Base-by-base conservation (phyloP, 2,797 vertebrate genomes). In the Phrynocephalus forsythii region DNA sequence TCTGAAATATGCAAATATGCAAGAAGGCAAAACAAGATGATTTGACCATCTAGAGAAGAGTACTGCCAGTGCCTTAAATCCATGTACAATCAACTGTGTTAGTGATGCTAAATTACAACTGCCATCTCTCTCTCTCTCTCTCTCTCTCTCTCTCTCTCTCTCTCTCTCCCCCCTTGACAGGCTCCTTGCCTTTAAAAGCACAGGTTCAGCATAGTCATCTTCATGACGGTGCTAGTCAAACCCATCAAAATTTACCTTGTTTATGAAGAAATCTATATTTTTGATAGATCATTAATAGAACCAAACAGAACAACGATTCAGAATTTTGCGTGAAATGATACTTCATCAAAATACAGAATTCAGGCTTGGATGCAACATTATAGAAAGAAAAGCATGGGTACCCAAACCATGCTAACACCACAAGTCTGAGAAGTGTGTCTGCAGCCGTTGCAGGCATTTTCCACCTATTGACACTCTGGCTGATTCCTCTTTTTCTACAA, bases 371-470 rank as follows among this genome's bases (percentile, higher is more conserved):
- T 56, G 52, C 52, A 10, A 56, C 52, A 5, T n/a, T 33, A 56
- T 77, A 9, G 84, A 44, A 76, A 9, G 69, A 28, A 86, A 63
- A 66, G 0, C 24, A 68, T 71, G 15, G 48, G 2, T 26, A 28
- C 50, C 38, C 16, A 60, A 52, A 83, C 16, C 2, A 73, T 52
- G 28, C 13, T 68, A 72, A 1, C 20, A 28, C 63, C 16, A 71
- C 22, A 48, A 16, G 8, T 85, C 38, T 28, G 3, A 5, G 79
- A 30, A 78, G 87, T 89, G 71, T 83, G 50, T 85, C 52, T 79
- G 66, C 33, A 24, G 48, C 44, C 33, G n/a, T 48, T 86, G 73
- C 9, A 69, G 33, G 79, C 52, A 26, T 0, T 79, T 79, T 79
- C 22, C 69, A 11, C 38, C 26, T 68, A 86, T 56, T 66, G 72